phyloP scores from a whole-genome alignment of 2,888 invertebrate species.

The Siphonodentalium dalli region DNA sequence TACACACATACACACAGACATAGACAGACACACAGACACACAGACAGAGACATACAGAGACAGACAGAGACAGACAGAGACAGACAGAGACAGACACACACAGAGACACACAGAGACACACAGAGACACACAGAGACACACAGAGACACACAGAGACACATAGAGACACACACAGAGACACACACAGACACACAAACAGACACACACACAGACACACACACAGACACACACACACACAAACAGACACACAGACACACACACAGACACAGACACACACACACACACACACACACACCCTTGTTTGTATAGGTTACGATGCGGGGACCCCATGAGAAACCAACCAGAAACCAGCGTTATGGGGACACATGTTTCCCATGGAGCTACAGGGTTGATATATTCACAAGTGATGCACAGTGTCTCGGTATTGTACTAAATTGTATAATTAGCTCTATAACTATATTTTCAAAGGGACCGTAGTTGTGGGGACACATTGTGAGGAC shows the following conservation, averaged over 20 bases:
- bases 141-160: background rate
- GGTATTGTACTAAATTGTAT: no score
- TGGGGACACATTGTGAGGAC: no score
- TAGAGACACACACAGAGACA: background rate
- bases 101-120: background rate
- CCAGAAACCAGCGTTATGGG: no score
- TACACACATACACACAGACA: slow-evolving; percentile 2
- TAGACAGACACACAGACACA: background rate
- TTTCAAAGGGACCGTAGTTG: no score
- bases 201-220: slow-evolving; percentile 8
- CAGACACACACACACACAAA: slow-evolving; percentile 5
- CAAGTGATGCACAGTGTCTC: no score
- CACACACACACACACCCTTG: background rate
- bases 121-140: background rate
- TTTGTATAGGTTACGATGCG: no score
- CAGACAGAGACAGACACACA: slow-evolving; percentile 2
- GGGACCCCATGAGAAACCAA: no score
- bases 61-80: slow-evolving; percentile 4
- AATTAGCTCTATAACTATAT: no score
- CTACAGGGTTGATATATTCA: no score
- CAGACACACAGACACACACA: slow-evolving; percentile 6
- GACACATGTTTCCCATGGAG: no score
- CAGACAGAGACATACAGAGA: background rate
- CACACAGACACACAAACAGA: slow-evolving; percentile 5
- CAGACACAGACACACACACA: slow-evolving; percentile 10